These are phyloP conservation scores for Butorides virescens DNA, from an alignment of 2,113 vertebrate genomes.

Conservation along the genomic window DNA sequence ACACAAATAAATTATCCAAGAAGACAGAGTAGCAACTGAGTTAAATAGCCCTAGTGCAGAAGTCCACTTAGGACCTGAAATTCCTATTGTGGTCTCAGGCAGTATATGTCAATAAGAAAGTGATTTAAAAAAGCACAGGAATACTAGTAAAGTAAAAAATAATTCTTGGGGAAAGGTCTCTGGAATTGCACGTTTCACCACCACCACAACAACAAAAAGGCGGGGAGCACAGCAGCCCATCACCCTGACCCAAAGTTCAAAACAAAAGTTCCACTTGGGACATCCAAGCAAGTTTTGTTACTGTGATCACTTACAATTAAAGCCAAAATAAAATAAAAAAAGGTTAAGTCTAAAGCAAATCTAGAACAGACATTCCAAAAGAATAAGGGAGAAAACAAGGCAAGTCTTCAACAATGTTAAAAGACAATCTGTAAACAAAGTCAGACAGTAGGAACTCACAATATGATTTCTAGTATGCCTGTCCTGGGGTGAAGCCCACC, in stretches of 20 bases:
- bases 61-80: background rate
- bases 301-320: background rate
- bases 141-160: background rate
- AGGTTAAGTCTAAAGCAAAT: background rate
- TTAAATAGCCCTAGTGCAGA: background rate
- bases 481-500: background rate
- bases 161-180: background rate
- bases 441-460: background rate
- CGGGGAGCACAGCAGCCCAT: background rate
- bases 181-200: background rate
- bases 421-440: background rate
- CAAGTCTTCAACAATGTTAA: background rate
- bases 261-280: background rate
- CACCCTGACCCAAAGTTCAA: background rate
- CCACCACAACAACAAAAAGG: background rate
- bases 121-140: background rate
- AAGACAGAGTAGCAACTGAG: background rate
- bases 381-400: background rate
- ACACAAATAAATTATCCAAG: background rate
- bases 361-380: slow-evolving; percentile 2
- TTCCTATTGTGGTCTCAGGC: background rate
- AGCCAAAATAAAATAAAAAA: background rate
- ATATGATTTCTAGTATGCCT: background rate
- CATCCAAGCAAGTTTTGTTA: background rate
- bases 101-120: background rate